Percentiles rank a stretch among this genome's conserved stretches.
phyloP scores from a whole-genome alignment of 2,113 vertebrate genomes.

The Pterocles burchelli region DNA sequence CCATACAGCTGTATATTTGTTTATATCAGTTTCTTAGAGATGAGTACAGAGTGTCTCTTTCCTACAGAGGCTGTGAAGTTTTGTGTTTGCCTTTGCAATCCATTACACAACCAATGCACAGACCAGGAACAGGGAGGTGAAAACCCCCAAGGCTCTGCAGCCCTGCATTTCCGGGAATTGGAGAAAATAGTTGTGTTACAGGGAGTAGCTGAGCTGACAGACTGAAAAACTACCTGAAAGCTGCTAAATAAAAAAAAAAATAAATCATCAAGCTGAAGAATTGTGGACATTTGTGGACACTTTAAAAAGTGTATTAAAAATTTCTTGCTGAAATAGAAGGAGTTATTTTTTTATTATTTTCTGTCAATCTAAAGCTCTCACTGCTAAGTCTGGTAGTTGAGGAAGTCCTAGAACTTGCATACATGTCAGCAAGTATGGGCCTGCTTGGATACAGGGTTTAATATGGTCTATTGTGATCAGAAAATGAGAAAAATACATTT shows the following conservation, averaged over 20 bases:
- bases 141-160: background rate
- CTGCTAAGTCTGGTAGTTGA: background rate
- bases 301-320: background rate
- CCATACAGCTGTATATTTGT: background rate
- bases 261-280: background rate
- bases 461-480: background rate
- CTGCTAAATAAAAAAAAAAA: background rate
- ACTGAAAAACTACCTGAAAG: background rate
- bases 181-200: background rate
- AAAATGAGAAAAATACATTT: background rate
- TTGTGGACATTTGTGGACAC: background rate
- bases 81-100: background rate
- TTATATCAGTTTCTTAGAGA: background rate
- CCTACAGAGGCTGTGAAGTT: background rate
- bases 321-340: background rate
- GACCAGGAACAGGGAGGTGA: rapidly evolving
- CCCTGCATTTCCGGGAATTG: rapidly evolving
- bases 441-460: background rate
- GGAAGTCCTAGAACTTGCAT: background rate
- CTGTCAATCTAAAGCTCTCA: background rate
- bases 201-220: background rate
- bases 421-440: rapidly evolving
- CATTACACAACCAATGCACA: background rate
- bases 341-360: background rate
- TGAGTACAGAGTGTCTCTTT: background rate